These are phyloP conservation scores for Premnoplex brunnescens DNA, from an alignment of 2,797 vertebrate genomes.

Conservation along the genomic window DNA sequence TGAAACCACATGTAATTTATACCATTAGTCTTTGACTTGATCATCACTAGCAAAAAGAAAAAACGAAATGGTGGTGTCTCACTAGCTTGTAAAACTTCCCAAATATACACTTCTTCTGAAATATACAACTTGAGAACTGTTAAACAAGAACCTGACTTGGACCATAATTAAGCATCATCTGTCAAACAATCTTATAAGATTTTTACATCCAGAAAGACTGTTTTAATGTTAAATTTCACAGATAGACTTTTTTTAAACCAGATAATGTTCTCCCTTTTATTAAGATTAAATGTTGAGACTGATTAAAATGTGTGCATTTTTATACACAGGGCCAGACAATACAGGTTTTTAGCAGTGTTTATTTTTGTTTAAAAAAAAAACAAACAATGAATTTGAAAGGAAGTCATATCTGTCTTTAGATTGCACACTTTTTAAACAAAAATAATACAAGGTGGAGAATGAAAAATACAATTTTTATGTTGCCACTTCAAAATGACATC, in stretches of 20 bases:
- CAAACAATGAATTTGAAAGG: slow-evolving; percentile 47
- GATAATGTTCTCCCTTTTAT: background rate
- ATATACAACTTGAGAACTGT: background rate
- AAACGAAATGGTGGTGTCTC: background rate
- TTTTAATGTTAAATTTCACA: background rate
- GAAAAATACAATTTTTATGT: slow-evolving; percentile 46
- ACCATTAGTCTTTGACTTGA: background rate
- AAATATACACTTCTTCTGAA: background rate
- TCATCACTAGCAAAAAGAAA: background rate
- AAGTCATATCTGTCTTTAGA: slow-evolving; percentile 46
- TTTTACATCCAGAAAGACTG: background rate
- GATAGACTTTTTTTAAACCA: background rate
- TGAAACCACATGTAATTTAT: background rate
- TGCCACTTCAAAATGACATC: slow-evolving; percentile 52
- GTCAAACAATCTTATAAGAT: background rate
- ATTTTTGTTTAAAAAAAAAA: slow-evolving; percentile 64
- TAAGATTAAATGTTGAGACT: background rate
- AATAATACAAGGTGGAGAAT: slow-evolving; percentile 51
- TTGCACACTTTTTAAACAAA: slow-evolving; percentile 70
- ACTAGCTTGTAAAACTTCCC: background rate
- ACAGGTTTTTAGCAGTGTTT: slow-evolving; percentile 51
- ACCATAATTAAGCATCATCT: background rate
- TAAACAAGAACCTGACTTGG: background rate
- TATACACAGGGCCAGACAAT: slow-evolving; percentile 28
- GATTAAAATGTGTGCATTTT: slow-evolving; percentile 1